phyloP scores from a whole-genome alignment of 2,113 vertebrate genomes.

The Leucopsar rothschildi region DNA sequence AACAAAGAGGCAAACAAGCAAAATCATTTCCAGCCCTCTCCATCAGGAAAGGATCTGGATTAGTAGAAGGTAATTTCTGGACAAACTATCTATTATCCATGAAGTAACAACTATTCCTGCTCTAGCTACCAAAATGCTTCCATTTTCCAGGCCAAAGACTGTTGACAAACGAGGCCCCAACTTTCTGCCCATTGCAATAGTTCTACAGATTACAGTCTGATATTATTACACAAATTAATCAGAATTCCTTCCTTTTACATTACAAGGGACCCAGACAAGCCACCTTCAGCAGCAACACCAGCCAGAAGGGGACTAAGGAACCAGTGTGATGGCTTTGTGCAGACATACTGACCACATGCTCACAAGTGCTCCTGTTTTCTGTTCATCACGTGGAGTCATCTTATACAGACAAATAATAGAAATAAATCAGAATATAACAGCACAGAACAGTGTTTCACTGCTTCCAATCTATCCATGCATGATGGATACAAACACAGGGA shows the following conservation, averaged over 20 bases:
- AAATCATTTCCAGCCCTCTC: background rate
- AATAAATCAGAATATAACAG: background rate
- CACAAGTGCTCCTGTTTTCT: background rate
- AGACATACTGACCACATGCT: background rate
- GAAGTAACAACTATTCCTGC: background rate
- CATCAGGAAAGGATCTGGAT: background rate
- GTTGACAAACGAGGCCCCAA: fast-evolving
- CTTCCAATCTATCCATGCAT: background rate
- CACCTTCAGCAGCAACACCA: background rate
- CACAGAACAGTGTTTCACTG: background rate
- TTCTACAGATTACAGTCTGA: background rate
- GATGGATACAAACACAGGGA: background rate
- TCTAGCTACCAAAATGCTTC: background rate
- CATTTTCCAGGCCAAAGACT: background rate
- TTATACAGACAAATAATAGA: background rate
- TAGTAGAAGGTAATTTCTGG: background rate
- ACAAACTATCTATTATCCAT: background rate
- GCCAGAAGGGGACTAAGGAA: background rate
- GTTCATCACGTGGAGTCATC: background rate
- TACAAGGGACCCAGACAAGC: background rate
- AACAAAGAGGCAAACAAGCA: background rate
- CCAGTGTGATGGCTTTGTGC: background rate
- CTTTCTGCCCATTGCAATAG: background rate
- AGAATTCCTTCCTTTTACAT: background rate
- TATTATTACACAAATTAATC: background rate